Base-by-base conservation (phyloP, 2,888 invertebrate species). In the Ellobium chinense region DNA sequence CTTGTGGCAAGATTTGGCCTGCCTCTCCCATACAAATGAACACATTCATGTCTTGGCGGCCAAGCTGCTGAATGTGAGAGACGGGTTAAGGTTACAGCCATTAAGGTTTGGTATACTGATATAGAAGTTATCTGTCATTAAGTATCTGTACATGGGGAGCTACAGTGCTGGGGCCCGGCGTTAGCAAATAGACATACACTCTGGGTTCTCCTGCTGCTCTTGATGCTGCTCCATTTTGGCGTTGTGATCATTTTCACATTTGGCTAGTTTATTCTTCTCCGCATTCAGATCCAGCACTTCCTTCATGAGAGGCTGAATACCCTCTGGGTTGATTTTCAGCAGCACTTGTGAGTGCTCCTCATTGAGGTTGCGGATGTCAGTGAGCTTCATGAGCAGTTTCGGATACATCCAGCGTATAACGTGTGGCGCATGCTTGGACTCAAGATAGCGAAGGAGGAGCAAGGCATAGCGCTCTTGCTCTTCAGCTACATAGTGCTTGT, bases 261-360 rank as follows among this genome's bases (percentile, higher is more conserved):
- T 69, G 62, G 75, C 79, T 70, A 73, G 65, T 54, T 76, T 78
- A 70, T 83, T 77, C 78, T 88, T 87, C 66, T 87, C 88, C 72
- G 89, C 85, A 81, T 90, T 90, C 58, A 98, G 94, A 94, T 99
- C 98, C 91, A 99, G 97, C 91, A 99, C 98, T 94, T 99, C 98
- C 93, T 98, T 97, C 69, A 99, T 94, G 69, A 99, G 94, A 0
- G 98, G 99, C 91, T 98, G 98, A 72, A 99, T 97, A 90, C 96
- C 95, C 85, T 96, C 95, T 31, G 98, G 98, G 94, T 98, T 98
- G 7, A 98, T 97, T 93, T 98, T 97, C 63, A 98, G 94, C 93
- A 98, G 97, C 5, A 98, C 97, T 75, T 96, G 96, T 4, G 98
- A 97, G 29, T 98, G 96, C 90, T 97, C 97, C 90, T 98, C 97